Percentiles rank a stretch among this genome's conserved stretches.
Conservation (phyloP, 2,797 vertebrate species). For the Stomatorhinus walkeri region DNA sequence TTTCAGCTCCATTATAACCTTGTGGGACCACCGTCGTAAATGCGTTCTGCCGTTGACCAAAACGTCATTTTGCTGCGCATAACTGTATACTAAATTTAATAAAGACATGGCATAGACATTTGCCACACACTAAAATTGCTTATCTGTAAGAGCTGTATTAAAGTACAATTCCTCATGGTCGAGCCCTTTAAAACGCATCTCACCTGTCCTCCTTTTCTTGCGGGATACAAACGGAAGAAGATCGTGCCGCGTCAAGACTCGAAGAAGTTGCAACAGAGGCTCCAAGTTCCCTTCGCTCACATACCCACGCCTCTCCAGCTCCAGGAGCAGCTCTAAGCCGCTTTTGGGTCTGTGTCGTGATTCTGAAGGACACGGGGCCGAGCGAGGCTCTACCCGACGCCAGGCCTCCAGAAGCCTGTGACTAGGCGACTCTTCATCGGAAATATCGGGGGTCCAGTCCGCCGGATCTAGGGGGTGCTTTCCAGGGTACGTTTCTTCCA, state of each 20-base stretch:
- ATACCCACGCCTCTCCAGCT: constrained; percentile 73
- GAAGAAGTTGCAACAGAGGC: constrained; percentile 71
- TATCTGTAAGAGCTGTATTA: neutral
- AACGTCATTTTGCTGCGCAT: neutral
- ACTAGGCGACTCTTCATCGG: constrained; percentile 43
- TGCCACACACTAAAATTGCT: neutral
- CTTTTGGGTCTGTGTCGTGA: constrained; percentile 56
- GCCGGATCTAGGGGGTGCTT: constrained; percentile 64
- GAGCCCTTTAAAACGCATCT: constrained; percentile 23
- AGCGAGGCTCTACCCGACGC: constrained; percentile 45
- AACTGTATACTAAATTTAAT: neutral
- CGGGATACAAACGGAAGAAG: constrained; percentile 73
- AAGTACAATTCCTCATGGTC: neutral
- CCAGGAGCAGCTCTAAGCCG: constrained; percentile 71
- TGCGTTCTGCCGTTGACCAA: neutral
- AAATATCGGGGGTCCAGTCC: constrained; percentile 56
- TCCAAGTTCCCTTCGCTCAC: constrained; percentile 72
- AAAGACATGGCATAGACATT: neutral
- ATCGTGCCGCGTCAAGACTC: constrained; percentile 80
- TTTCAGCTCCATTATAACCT: neutral
- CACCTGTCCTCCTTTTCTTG: constrained; percentile 76
- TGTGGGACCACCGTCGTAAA: neutral
- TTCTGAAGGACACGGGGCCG: constrained; percentile 30
- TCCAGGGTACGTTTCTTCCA: constrained; percentile 65
- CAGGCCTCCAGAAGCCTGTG: constrained; percentile 57